Percentiles rank a stretch among this genome's conserved stretches.
phyloP scores from a whole-genome alignment of 2,888 invertebrate genomes.

The Drosophila tanythrix region DNA sequence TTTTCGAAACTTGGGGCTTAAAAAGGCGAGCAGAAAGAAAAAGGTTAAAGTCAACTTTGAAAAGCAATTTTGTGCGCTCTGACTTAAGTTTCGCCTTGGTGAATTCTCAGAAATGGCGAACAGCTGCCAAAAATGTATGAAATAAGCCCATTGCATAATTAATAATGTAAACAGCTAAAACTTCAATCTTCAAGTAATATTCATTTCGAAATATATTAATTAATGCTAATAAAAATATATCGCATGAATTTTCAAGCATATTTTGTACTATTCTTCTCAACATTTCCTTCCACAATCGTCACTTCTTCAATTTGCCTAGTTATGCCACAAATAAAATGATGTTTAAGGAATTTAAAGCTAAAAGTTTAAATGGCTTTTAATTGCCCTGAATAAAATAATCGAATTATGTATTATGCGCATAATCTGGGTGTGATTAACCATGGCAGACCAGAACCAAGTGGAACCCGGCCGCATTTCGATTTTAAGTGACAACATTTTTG shows the following conservation, averaged over 20 bases:
- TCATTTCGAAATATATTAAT: background rate
- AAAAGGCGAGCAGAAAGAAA: background rate
- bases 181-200: background rate
- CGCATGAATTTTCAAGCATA: background rate
- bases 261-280: background rate
- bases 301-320: background rate
- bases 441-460: background rate
- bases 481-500: background rate
- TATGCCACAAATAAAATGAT: background rate
- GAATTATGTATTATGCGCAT: background rate
- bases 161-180: background rate
- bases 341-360: background rate
- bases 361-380: background rate
- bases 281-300: rapidly evolving
- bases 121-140: background rate
- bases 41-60: background rate
- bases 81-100: background rate
- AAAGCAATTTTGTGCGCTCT: background rate
- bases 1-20: background rate
- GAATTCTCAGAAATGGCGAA: background rate
- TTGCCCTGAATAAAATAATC: background rate
- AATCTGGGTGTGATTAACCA: background rate
- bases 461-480: background rate
- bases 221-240: background rate
- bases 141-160: background rate